Evolutionary conservation across 2,113 vertebrate species (phyloP).

Genomic region (Balaenoptera acutorostrata): DNA sequence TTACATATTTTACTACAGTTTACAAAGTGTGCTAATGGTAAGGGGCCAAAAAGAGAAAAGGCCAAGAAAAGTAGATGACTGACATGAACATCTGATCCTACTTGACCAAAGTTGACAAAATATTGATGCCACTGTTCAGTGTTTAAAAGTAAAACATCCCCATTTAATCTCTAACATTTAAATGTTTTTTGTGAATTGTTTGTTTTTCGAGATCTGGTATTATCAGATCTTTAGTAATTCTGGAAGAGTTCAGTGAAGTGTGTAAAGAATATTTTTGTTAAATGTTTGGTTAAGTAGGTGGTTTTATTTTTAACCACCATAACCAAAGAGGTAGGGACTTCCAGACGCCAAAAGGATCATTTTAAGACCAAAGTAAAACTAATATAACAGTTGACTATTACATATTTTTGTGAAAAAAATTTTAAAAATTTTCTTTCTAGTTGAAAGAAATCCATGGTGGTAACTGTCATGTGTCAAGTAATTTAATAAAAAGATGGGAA

Average conservation of each 20-base stretch:
- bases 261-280: slow-evolving; percentile 24
- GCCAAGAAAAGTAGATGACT: not conserved
- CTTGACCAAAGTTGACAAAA: slow-evolving; percentile 3
- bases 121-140: not conserved
- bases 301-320: slow-evolving; percentile 23
- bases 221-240: not conserved
- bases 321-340: not conserved
- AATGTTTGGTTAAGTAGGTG: slow-evolving; percentile 19
- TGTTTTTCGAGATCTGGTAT: not conserved
- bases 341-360: not conserved
- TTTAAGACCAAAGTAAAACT: slow-evolving; percentile 29
- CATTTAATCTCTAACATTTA: not conserved
- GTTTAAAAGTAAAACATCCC: slow-evolving; percentile 29
- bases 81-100: not conserved
- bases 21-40: not conserved
- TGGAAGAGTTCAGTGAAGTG: slow-evolving; percentile 24
- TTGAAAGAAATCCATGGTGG: slow-evolving; percentile 34
- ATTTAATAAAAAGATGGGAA: slow-evolving; percentile 21
- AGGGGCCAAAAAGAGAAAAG: not conserved
- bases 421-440: not conserved
- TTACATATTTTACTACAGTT: not conserved
- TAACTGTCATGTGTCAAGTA: not conserved
- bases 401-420: not conserved
- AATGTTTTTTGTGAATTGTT: not conserved
- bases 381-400: not conserved